A percentile compares a stretch with the other conserved stretches of the same genome.
Conservation (phyloP, 2,888 invertebrate genomes). For the Erebia palarica region DNA sequence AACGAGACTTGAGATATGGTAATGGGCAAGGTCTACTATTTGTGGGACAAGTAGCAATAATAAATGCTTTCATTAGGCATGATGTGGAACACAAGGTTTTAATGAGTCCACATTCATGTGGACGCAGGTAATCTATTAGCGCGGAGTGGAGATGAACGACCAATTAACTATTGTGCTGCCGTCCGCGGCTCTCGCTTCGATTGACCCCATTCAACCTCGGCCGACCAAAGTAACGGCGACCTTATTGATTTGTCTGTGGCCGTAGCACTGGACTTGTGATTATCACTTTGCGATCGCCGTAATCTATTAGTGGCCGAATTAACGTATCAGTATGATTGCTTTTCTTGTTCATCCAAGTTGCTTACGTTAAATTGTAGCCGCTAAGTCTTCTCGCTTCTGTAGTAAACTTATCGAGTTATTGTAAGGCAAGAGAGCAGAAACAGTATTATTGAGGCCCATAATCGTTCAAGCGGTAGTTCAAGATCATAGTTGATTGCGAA, state of each 20-base stretch:
- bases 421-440: slow-evolving; percentile 1
- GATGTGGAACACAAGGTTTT: not conserved
- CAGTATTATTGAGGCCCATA: not conserved
- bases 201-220: slow-evolving; percentile 57
- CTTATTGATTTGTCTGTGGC: slow-evolving; percentile 29
- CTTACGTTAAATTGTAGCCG: no score
- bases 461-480: not conserved
- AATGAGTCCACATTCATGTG: slow-evolving; percentile 11
- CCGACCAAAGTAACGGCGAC: slow-evolving; percentile 32
- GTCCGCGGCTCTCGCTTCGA: slow-evolving; percentile 51
- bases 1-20: not conserved
- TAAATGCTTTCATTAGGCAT: slow-evolving; percentile 1
- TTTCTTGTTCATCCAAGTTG: no score
- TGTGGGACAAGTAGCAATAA: not conserved
- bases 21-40: slow-evolving; percentile 6
- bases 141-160: slow-evolving; percentile 40
- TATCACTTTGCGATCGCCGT: not conserved
- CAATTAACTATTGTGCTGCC: slow-evolving; percentile 59
- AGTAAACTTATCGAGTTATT: not conserved
- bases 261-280: not conserved
- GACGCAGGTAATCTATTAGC: slow-evolving; percentile 31
- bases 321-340: not conserved
- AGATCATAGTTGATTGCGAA: slow-evolving; percentile 22
- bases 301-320: not conserved
- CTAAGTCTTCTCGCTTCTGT: no score